A percentile compares a stretch with the other conserved stretches of the same genome.
Conservation (phyloP, 2,113 vertebrate species). For the Galemys pyrenaicus region DNA sequence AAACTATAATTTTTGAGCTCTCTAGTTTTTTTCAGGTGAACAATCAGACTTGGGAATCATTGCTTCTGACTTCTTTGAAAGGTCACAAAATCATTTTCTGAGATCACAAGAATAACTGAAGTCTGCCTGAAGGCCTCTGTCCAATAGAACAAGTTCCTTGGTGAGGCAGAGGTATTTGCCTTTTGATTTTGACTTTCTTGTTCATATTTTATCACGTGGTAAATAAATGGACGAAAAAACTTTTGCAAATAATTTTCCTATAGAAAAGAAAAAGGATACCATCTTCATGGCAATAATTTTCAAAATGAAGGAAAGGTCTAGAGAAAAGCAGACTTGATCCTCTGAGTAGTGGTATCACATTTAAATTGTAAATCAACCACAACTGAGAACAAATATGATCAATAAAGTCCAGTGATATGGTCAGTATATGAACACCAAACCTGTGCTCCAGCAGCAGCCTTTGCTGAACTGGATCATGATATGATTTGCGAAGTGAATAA, state of each 20-base stretch:
- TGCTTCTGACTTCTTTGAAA: neutral
- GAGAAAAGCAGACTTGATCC: neutral
- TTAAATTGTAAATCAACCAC: conserved; percentile 8
- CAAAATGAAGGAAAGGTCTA: neutral
- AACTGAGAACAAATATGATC: neutral
- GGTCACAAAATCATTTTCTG: neutral
- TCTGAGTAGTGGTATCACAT: neutral
- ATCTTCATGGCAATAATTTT: neutral
- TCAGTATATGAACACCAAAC: neutral
- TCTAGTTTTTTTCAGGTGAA: neutral
- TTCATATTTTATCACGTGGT: neutral
- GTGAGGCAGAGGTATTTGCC: neutral
- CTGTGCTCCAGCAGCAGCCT: neutral
- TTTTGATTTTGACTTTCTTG: neutral
- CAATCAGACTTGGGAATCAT: neutral
- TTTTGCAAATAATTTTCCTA: conserved; percentile 22
- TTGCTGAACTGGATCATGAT: neutral
- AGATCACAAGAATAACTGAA: neutral
- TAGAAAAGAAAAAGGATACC: neutral
- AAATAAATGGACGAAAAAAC: neutral
- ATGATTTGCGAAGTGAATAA: neutral
- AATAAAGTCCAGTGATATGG: neutral
- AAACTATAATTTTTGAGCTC: neutral
- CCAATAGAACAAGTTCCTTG: neutral
- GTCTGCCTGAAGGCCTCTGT: neutral